Conservation (phyloP, 2,113 vertebrate genomes). For the Bubo blakistoni region DNA sequence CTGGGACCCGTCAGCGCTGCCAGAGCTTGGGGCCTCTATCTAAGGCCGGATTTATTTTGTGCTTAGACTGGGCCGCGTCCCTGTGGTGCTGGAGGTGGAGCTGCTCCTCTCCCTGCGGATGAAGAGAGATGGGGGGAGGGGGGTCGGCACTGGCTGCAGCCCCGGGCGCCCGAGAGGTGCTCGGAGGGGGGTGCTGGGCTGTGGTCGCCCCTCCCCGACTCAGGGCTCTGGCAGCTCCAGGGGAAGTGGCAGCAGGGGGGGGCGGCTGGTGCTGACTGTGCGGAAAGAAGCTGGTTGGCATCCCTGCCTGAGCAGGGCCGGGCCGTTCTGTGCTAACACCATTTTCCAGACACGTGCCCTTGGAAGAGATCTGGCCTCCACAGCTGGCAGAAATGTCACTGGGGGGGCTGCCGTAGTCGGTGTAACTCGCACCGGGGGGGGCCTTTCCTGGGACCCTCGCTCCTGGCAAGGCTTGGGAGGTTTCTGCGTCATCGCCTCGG, state of each 20-base stretch:
- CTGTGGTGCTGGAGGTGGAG: not conserved
- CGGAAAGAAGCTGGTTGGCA: not conserved
- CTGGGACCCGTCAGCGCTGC: not conserved
- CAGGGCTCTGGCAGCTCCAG: not conserved
- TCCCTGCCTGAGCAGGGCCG: accelerated
- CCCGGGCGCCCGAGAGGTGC: not conserved
- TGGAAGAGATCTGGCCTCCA: not conserved
- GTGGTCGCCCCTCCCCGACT: not conserved
- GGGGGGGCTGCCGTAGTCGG: accelerated
- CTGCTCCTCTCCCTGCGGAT: not conserved
- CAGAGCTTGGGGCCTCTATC: not conserved
- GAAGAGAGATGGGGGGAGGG: not conserved
- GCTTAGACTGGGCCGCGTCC: not conserved
- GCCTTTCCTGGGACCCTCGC: accelerated
- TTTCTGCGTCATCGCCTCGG: not conserved
- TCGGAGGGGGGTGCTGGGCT: not conserved
- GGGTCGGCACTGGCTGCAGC: not conserved
- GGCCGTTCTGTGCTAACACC: not conserved
- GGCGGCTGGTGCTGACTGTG: not conserved
- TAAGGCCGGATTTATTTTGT: not conserved
- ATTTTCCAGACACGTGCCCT: not conserved
- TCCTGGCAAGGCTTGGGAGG: not conserved
- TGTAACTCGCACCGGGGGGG: accelerated
- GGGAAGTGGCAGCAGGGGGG: not conserved
- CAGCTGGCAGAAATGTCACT: not conserved